These are phyloP conservation scores for Microplitis mediator DNA, from an alignment of 1,140 invertebrate species.

Conservation along the genomic window DNA sequence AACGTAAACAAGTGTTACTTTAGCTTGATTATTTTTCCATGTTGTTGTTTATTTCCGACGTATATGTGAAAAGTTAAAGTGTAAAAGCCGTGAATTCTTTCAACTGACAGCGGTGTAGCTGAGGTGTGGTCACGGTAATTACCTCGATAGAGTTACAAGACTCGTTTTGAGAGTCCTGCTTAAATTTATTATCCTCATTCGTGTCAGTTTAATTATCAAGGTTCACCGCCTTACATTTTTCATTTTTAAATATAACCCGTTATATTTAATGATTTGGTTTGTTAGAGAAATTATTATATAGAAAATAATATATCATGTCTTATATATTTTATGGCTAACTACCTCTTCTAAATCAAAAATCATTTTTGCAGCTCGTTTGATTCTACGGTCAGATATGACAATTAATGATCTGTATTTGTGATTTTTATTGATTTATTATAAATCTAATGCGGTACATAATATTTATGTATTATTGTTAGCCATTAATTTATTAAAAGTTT, in stretches of 20 bases:
- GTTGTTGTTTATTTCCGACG: conserved; percentile 8
- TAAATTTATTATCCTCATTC: conserved; percentile 58
- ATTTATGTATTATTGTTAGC: too few relatives aligned
- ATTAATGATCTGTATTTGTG: too few relatives aligned
- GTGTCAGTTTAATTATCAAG: conserved; percentile 55
- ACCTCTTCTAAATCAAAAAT: too few relatives aligned
- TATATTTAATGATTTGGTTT: neutral
- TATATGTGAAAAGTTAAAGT: conserved; percentile 41
- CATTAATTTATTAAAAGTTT: too few relatives aligned
- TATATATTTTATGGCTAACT: too few relatives aligned
- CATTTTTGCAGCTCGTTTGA: too few relatives aligned
- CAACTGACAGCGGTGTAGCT: conserved; percentile 36
- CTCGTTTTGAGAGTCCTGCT: conserved; percentile 46
- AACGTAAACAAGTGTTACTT: conserved; percentile 5
- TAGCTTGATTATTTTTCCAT: conserved; percentile 17
- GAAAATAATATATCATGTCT: too few relatives aligned
- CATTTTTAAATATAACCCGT: neutral
- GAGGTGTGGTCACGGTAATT: conserved; percentile 56
- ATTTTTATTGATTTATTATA: too few relatives aligned
- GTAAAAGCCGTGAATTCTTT: conserved; percentile 40
- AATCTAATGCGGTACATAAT: too few relatives aligned
- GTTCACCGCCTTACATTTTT: conserved; percentile 28
- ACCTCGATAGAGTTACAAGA: conserved; percentile 59
- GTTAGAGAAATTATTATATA: conserved; percentile 4
- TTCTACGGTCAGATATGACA: too few relatives aligned